A percentile compares a stretch with the other conserved stretches of the same genome.
Conservation (phyloP, 1,140 invertebrate genomes). For the Bombus turneri region DNA sequence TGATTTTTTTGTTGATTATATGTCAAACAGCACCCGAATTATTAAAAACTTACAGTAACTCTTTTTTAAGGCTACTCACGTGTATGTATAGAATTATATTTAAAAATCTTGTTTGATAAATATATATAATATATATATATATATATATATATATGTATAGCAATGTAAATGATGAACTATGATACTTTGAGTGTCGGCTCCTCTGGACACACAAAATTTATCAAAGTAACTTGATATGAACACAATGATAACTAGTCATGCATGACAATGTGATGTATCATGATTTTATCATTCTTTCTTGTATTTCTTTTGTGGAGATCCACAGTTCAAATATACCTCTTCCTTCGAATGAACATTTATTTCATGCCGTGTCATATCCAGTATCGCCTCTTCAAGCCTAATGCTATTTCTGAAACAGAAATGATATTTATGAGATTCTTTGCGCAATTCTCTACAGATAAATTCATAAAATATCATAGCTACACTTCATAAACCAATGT, state of each 20-base stretch:
- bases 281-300: conserved; percentile 56
- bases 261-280: conserved; percentile 24
- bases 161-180: conserved; percentile 25
- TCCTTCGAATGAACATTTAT: conserved; percentile 27
- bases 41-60: conserved; percentile 61
- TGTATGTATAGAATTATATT: conserved; percentile 48
- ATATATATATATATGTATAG: conserved; percentile 19
- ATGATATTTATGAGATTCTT: background rate
- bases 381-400: conserved; percentile 7
- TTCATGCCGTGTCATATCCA: conserved; percentile 61
- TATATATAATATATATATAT: conserved; percentile 38
- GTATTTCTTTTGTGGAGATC: conserved; percentile 51
- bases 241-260: conserved; percentile 54
- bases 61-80: conserved; percentile 54
- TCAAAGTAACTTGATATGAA: conserved; percentile 58
- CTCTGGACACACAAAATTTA: conserved; percentile 28
- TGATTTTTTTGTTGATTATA: conserved; percentile 44
- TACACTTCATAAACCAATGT: background rate
- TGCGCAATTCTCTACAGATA: background rate
- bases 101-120: conserved; percentile 46
- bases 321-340: conserved; percentile 26
- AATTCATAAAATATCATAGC: background rate
- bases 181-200: conserved; percentile 24
- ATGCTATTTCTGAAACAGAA: conserved; percentile 34
- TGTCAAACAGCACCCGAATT: conserved; percentile 42